Conservation (phyloP, 1,140 invertebrate species). For the Pomacea maculata region DNA sequence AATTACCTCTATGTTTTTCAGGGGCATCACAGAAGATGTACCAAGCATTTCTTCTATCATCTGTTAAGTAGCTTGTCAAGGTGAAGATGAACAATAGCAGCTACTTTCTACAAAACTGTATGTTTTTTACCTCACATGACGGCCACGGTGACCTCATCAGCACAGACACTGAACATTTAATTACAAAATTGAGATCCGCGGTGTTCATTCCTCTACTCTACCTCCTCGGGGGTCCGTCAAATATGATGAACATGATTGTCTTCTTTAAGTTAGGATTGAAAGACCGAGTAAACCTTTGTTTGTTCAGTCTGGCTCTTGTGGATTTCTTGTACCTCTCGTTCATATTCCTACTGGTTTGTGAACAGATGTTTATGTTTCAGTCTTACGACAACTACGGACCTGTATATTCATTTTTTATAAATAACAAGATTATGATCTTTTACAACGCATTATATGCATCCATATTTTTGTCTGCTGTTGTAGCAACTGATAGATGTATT, state of each 20-base stretch:
- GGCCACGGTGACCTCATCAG: neutral
- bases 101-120: too few species aligned
- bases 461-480: neutral
- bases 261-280: conserved; percentile 5
- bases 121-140: neutral
- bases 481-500: neutral
- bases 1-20: too few species aligned
- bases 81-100: too few species aligned
- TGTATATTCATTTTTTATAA: neutral
- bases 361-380: neutral
- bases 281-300: conserved; percentile 12
- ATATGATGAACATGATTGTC: conserved; percentile 7
- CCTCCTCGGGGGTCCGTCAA: conserved; percentile 4
- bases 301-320: neutral
- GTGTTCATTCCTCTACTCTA: conserved; percentile 1
- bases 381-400: neutral
- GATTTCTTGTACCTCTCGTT: neutral
- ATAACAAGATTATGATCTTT: neutral
- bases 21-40: too few species aligned
- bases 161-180: neutral
- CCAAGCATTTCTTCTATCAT: too few species aligned
- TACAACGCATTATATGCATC: neutral
- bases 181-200: neutral
- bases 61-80: too few species aligned
- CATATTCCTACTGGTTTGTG: neutral